Conservation (phyloP, 2,113 vertebrate species). For the Protobothrops flavoviridis region DNA sequence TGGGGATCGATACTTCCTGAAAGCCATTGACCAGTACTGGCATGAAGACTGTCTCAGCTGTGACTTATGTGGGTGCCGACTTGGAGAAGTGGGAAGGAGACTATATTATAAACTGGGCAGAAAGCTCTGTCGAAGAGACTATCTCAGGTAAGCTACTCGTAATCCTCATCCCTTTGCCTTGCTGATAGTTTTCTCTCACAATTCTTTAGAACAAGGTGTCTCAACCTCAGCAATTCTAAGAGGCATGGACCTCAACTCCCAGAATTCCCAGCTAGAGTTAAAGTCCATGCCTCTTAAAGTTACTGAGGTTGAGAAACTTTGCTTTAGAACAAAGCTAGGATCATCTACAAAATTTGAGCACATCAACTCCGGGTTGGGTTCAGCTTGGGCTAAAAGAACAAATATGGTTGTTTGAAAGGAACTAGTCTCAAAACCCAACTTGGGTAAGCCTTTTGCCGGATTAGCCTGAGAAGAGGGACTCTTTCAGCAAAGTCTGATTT, state of each 20-base stretch:
- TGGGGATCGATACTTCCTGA: slow-evolving; percentile 97
- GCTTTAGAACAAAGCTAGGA: not conserved
- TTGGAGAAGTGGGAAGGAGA: slow-evolving; percentile 92
- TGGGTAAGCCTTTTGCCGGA: not conserved
- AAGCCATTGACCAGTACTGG: slow-evolving; percentile 99
- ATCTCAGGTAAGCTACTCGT: slow-evolving; percentile 83
- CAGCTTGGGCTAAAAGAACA: not conserved
- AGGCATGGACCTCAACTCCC: not conserved
- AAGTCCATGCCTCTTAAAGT: not conserved
- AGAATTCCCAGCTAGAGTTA: not conserved
- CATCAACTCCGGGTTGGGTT: not conserved
- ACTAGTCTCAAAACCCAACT: not conserved
- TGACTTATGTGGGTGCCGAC: slow-evolving; percentile 93
- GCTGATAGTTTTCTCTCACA: not conserved
- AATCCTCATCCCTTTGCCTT: rapidly evolving
- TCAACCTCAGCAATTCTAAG: not conserved
- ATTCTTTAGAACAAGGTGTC: rapidly evolving
- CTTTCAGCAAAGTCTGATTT: not conserved
- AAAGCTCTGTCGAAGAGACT: slow-evolving; percentile 94
- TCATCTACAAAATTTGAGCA: not conserved
- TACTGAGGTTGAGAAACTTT: not conserved
- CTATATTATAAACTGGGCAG: slow-evolving; percentile 97
- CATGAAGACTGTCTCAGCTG: slow-evolving; percentile 99
- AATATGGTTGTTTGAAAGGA: not conserved
- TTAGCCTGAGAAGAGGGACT: not conserved